Conservation (phyloP, 2,888 invertebrate species). For the Melanchra persicariae region DNA sequence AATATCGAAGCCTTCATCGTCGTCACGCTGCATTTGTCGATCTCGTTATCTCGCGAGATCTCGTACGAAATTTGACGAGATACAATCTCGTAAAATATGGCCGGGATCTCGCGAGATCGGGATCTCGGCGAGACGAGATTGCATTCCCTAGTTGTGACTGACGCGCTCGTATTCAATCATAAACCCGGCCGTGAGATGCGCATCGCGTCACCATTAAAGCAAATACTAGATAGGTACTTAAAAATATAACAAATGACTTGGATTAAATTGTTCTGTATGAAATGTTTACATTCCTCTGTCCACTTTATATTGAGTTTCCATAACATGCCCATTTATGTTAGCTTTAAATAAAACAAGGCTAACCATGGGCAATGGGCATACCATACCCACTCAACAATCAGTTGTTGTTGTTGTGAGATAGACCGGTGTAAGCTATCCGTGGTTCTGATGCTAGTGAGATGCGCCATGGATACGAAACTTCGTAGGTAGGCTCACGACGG, state of each 20-base stretch:
- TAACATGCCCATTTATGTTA: background rate
- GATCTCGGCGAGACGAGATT: too few relatives aligned
- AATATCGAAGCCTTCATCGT: too few relatives aligned
- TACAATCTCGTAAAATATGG: too few relatives aligned
- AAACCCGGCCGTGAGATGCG: background rate
- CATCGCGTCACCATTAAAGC: background rate
- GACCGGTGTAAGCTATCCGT: too few relatives aligned
- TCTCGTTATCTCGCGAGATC: too few relatives aligned
- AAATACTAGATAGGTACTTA: background rate
- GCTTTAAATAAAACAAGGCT: background rate
- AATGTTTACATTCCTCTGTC: conserved; percentile 4
- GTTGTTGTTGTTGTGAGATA: background rate
- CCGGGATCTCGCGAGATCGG: too few relatives aligned
- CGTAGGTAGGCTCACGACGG: background rate
- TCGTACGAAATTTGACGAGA: too few relatives aligned
- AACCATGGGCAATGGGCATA: background rate
- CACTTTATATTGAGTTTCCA: conserved; percentile 11
- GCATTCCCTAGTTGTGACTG: too few relatives aligned
- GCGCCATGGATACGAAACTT: background rate
- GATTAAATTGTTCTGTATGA: conserved; percentile 3
- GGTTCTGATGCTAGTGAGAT: background rate
- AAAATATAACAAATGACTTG: background rate
- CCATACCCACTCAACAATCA: background rate
- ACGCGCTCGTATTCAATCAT: background rate
- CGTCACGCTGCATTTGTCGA: too few relatives aligned